A percentile compares a stretch with the other conserved stretches of the same genome.
Evolutionary conservation across 1,140 invertebrate genomes (phyloP).

Genomic region (Procambarus virginalis): DNA sequence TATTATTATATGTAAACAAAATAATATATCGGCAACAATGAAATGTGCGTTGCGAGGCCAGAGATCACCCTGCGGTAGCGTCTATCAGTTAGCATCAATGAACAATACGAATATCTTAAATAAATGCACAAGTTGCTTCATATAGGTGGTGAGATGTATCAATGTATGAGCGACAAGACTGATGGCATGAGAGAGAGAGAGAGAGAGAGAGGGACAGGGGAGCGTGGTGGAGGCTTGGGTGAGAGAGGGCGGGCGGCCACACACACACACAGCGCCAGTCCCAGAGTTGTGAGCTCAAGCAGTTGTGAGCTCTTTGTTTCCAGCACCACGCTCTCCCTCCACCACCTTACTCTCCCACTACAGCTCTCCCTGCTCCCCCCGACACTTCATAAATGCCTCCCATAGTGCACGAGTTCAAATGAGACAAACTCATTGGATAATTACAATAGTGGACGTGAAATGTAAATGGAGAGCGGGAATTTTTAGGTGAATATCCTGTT

Average conservation of each 20-base stretch:
- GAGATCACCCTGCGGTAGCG: not conserved
- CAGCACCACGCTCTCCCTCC: slow-evolving; percentile 4
- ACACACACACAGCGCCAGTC: not conserved
- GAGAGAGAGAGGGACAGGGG: not conserved
- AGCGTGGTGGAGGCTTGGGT: not conserved
- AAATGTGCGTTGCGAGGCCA: not conserved
- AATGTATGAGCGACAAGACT: not conserved
- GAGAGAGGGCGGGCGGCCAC: not conserved
- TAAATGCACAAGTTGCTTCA: not conserved
- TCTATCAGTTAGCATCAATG: not conserved
- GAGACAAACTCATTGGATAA: not conserved
- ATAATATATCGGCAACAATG: not conserved
- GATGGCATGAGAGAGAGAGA: too few relatives aligned
- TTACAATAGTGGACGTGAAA: slow-evolving; percentile 9
- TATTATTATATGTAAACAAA: not conserved
- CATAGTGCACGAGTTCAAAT: not conserved
- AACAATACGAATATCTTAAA: not conserved
- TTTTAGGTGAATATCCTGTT: slow-evolving; percentile 29
- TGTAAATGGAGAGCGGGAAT: slow-evolving; percentile 44
- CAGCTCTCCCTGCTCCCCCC: too few relatives aligned
- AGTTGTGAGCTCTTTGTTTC: slow-evolving; percentile 32
- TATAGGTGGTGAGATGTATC: not conserved
- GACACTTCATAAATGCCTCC: not conserved
- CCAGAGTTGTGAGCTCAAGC: not conserved
- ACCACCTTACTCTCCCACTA: too few relatives aligned